Evolutionary conservation across 2,113 vertebrate species (phyloP), one percentile per base, ranked within the genome.

Genomic region (Scopus umbretta): DNA sequence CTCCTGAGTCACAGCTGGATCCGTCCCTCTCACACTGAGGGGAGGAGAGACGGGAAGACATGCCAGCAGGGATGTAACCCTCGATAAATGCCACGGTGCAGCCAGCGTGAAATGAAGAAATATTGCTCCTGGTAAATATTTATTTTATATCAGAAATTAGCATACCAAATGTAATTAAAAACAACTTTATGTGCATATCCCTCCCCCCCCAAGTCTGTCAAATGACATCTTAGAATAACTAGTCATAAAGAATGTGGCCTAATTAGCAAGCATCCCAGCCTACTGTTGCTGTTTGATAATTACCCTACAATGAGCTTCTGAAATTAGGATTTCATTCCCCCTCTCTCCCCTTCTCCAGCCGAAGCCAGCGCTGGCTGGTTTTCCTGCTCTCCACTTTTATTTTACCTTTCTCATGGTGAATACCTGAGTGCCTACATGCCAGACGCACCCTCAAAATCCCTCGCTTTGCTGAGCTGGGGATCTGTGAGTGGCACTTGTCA

Each of bases 151-250:
- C 98, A 98, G 98, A 98, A 98, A 98, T 98, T 98, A 98, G 98
- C 98, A 98, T 98, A 98, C 98, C 98, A 98, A 98, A 98, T 98
- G 98, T 98, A 98, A 98, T 98, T 98, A 98, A 98, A 97, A 98
- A 95, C 97, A 97, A 98, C 97, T 97, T 97, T 94, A 96, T 97
- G 97, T 97, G 91, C 61, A 76, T 91, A 80, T 94, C 90, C 92
- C 84, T 42, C 80, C 90, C 95, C 95, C 63, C 52, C 85, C 76
- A 26, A 82, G 97, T 96, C 98, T 98, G 94, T 98, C 97, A 98
- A 98, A 97, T 96, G 96, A 96, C 97, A 96, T 97, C 95, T 98
- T 73, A 59, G 96, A 97, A 97, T 97, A 97, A 96, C 87, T 96
- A 98, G 97, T 98, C 97, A 95, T 96, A 98, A 97, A 97, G 97